Conservation (phyloP, 2,113 vertebrate species). For the Corydoras sp. region DNA sequence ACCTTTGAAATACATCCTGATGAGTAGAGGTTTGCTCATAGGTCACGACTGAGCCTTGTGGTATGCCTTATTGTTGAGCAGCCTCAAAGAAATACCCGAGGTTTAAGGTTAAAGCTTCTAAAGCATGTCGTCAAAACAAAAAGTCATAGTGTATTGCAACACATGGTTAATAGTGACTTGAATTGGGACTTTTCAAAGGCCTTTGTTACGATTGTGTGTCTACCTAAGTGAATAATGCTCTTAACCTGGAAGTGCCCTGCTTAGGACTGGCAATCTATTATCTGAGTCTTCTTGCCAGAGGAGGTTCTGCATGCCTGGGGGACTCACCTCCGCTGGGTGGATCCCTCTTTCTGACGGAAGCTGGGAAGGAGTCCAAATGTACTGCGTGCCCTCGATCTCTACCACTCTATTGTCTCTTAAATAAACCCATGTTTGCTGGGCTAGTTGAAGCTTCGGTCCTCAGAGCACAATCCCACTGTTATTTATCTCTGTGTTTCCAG, state of each 20-base stretch:
- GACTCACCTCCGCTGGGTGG: conserved; percentile 58
- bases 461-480: conserved; percentile 19
- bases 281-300: conserved; percentile 43
- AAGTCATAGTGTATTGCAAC: conserved; percentile 12
- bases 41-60: conserved; percentile 7
- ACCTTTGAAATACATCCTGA: conserved; percentile 4
- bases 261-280: conserved; percentile 55
- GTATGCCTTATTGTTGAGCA: not conserved
- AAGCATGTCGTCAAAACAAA: conserved; percentile 2
- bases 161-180: not conserved
- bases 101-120: not conserved
- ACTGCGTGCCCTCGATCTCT: conserved; percentile 40
- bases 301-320: conserved; percentile 56
- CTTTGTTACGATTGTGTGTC: conserved; percentile 30
- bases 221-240: conserved; percentile 49
- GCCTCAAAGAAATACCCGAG: not conserved
- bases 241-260: conserved; percentile 55
- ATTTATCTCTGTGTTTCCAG: conserved; percentile 35
- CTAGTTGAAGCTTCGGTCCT: conserved; percentile 26
- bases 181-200: conserved; percentile 4
- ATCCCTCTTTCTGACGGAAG: conserved; percentile 48
- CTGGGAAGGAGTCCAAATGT: conserved; percentile 51
- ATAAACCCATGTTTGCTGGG: conserved; percentile 33
- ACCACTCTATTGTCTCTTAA: conserved; percentile 33
- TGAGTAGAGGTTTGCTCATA: conserved; percentile 25